Percentiles rank a stretch among this genome's conserved stretches.
Evolutionary conservation across 2,797 vertebrate genomes (phyloP).

Genomic region (Zonotrichia albicollis): DNA sequence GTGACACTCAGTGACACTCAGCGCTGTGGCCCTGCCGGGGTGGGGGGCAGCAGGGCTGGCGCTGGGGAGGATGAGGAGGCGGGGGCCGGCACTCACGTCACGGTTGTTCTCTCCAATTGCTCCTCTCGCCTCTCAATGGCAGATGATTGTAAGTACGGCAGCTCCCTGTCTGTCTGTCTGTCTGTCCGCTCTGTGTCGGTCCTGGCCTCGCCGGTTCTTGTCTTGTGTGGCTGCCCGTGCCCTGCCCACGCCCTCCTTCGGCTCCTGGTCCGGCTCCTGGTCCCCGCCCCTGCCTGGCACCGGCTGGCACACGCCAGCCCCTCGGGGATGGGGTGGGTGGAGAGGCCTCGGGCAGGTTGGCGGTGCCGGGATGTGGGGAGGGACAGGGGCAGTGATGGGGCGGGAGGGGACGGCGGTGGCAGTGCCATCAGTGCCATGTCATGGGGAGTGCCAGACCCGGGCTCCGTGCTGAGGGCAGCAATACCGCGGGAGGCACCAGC

Average conservation of each 20-base stretch:
- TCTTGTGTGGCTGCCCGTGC: conserved; percentile 84
- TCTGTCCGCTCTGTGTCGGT: conserved; percentile 86
- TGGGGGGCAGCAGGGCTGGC: background rate
- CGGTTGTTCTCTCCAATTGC: conserved; percentile 88
- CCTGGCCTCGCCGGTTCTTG: conserved; percentile 79
- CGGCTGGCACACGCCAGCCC: background rate
- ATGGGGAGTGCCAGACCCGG: background rate
- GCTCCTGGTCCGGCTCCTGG: conserved; percentile 10
- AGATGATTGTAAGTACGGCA: conserved; percentile 99
- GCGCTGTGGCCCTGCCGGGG: no score
- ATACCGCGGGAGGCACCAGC: background rate
- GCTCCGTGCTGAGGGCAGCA: background rate
- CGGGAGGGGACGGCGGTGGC: background rate
- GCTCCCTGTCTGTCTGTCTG: conserved; percentile 86
- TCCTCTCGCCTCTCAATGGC: conserved; percentile 76
- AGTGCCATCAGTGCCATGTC: background rate
- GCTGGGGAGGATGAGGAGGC: background rate
- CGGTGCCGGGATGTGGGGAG: background rate
- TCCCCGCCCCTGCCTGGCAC: conserved; percentile 39
- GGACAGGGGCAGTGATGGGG: background rate
- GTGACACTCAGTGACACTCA: no score
- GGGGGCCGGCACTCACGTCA: conserved; percentile 18
- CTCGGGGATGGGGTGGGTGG: background rate
- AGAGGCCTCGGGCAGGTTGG: background rate
- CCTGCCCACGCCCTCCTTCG: conserved; percentile 22